phyloP scores from a whole-genome alignment of 2,113 vertebrate genomes.

The Lasiurus borealis region DNA sequence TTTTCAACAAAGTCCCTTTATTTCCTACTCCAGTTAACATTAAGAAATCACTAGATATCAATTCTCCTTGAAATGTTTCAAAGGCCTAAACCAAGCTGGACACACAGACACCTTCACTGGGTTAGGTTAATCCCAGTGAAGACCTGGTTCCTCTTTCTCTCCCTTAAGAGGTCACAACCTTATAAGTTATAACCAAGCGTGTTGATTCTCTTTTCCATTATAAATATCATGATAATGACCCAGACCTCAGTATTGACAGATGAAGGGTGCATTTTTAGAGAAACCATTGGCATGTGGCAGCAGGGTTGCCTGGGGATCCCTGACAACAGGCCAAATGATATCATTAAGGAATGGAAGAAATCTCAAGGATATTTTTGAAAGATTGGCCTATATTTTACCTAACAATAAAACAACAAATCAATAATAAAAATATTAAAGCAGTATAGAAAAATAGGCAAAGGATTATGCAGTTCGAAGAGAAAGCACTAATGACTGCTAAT shows the following conservation, averaged over 20 bases:
- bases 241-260: not conserved
- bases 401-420: not conserved
- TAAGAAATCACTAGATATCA: conserved; percentile 59
- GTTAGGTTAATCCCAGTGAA: not conserved
- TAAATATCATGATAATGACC: not conserved
- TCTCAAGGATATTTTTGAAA: not conserved
- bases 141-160: not conserved
- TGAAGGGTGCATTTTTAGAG: not conserved
- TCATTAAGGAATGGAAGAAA: not conserved
- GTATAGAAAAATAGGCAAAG: not conserved
- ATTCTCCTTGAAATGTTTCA: conserved; percentile 58
- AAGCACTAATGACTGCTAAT: not conserved
- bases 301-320: not conserved
- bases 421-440: conserved; percentile 37
- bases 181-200: not conserved
- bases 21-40: conserved; percentile 71
- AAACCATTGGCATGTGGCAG: not conserved
- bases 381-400: not conserved
- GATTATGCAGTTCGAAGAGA: not conserved
- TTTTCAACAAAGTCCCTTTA: conserved; percentile 58
- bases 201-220: not conserved
- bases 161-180: not conserved
- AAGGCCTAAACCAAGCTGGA: conserved; percentile 39
- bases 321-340: not conserved
- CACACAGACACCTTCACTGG: not conserved